Evolutionary conservation across 2,797 vertebrate species (phyloP).

Genomic region (Echeneis naucrates): DNA sequence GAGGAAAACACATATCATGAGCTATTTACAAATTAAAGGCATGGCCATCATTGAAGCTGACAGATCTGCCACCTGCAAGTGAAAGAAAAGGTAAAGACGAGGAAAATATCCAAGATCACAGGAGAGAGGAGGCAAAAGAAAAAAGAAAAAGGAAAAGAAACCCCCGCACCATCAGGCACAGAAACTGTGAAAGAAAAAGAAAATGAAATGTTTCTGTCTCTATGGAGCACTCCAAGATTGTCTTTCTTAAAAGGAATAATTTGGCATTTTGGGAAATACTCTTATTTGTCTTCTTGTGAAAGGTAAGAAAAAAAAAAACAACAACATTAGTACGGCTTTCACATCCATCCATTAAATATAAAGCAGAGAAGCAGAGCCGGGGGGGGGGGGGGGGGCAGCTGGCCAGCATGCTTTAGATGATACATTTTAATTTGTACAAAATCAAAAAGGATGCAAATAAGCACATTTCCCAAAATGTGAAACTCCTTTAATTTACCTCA

Average conservation of each 20-base stretch:
- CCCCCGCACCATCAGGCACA: constrained; percentile 31
- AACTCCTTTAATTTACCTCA: constrained; percentile 73
- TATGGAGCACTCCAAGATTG: constrained; percentile 3
- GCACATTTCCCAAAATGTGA: constrained; percentile 8
- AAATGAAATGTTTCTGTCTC: background rate
- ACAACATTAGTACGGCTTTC: background rate
- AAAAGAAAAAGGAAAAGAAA: too few relatives aligned
- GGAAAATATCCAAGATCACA: constrained; percentile 23
- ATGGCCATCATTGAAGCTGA: constrained; percentile 22
- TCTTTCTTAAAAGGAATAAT: constrained; percentile 12
- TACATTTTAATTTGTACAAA: background rate
- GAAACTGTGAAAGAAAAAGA: constrained; percentile 2
- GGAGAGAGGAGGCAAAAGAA: constrained; percentile 13
- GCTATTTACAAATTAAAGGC: constrained; percentile 20
- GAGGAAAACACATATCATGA: constrained; percentile 28
- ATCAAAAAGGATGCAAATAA: background rate
- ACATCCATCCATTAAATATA: background rate
- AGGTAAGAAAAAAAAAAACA: constrained; percentile 3
- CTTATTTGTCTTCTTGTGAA: background rate
- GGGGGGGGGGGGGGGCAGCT: too few relatives aligned
- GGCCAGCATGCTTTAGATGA: background rate
- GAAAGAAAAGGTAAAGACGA: constrained; percentile 38
- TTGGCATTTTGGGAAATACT: background rate
- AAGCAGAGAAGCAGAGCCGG: too few relatives aligned
- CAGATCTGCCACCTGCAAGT: constrained; percentile 59